These are phyloP conservation scores for Cantharis nigra DNA, from an alignment of 2,888 invertebrate genomes.

Conservation along the genomic window DNA sequence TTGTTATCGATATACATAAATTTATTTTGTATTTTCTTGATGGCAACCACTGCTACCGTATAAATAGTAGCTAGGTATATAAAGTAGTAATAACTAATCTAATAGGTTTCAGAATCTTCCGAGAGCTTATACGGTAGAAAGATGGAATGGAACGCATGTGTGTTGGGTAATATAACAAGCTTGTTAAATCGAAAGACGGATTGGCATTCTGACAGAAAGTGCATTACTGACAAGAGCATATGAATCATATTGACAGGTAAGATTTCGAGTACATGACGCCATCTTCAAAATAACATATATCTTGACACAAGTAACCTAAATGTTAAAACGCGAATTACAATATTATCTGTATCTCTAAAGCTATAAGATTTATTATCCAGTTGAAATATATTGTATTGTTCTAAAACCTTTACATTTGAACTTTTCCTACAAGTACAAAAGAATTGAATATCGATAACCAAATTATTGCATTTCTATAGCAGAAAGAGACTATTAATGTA, in stretches of 20 bases:
- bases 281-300: conserved; percentile 19
- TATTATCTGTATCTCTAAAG: neutral
- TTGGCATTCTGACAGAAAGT: conserved; percentile 46
- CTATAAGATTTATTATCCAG: neutral
- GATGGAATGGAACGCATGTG: conserved; percentile 3
- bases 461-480: neutral
- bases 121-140: neutral
- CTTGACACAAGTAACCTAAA: neutral
- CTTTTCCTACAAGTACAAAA: neutral
- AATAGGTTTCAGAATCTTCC: neutral
- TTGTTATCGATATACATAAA: no score
- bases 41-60: no score
- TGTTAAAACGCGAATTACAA: neutral
- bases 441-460: neutral
- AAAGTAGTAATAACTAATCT: neutral
- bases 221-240: conserved; percentile 49
- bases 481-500: neutral
- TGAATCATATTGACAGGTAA: conserved; percentile 49
- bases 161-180: conserved; percentile 18
- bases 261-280: conserved; percentile 46
- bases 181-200: conserved; percentile 40
- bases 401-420: neutral
- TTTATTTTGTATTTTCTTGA: no score
- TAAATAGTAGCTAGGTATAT: no score
- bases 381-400: neutral